Evolutionary conservation across 2,113 vertebrate genomes (phyloP).

Genomic region (Leptobrachium ailaonicum): DNA sequence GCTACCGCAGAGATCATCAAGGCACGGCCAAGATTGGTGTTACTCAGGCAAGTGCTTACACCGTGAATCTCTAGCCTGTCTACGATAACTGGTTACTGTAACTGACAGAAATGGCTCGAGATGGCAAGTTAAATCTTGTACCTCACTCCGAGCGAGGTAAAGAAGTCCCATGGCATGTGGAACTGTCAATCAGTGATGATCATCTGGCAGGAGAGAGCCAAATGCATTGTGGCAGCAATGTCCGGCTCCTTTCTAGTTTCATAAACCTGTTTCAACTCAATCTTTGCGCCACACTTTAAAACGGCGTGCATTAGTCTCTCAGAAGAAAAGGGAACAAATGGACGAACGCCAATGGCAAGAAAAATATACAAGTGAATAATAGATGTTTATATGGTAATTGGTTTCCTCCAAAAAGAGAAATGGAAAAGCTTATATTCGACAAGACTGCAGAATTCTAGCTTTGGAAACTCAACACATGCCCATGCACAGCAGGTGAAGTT

Average conservation of each 20-base stretch:
- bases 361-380: too few species aligned
- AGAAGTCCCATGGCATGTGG: neutral
- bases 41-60: neutral
- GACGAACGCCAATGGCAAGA: neutral
- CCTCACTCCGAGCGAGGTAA: slow-evolving; percentile 25
- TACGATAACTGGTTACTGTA: slow-evolving; percentile 25
- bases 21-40: slow-evolving; percentile 39
- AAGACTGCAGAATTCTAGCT: too few species aligned
- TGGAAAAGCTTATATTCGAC: too few species aligned
- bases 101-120: slow-evolving; percentile 32
- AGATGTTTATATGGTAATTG: too few species aligned
- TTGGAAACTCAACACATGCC: too few species aligned
- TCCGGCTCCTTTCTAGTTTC: slow-evolving; percentile 33
- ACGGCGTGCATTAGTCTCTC: slow-evolving; percentile 13
- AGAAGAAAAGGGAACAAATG: neutral
- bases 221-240: slow-evolving; percentile 47
- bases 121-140: slow-evolving; percentile 29
- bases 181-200: slow-evolving; percentile 21
- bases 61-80: slow-evolving; percentile 36
- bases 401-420: too few species aligned
- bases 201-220: slow-evolving; percentile 6
- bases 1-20: slow-evolving; percentile 47
- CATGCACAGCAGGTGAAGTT: too few species aligned
- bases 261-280: slow-evolving; percentile 45
- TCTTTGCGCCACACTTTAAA: neutral